phyloP scores from a whole-genome alignment of 2,113 vertebrate species.

The Vulpes lagopus region DNA sequence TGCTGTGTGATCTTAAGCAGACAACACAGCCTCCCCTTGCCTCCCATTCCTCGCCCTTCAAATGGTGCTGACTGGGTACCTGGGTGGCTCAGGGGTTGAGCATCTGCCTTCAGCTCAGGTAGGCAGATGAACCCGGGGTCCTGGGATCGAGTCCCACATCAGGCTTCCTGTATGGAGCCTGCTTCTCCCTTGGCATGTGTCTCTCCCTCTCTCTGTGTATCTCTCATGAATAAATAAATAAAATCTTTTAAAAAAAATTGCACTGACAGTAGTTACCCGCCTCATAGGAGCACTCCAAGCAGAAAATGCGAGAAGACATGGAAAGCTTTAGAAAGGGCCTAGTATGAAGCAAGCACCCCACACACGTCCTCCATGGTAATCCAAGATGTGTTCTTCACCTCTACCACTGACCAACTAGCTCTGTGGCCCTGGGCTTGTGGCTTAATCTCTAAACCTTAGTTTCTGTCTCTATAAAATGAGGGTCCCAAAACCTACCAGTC shows the following conservation, averaged over 20 bases:
- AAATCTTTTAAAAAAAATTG: too few relatives aligned
- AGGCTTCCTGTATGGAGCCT: too few relatives aligned
- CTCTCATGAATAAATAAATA: too few relatives aligned
- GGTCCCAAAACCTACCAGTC: neutral
- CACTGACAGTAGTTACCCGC: neutral
- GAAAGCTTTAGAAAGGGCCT: slow-evolving; percentile 1
- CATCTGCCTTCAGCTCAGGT: too few relatives aligned
- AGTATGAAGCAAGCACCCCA: neutral
- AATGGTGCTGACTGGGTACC: neutral
- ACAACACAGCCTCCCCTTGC: neutral
- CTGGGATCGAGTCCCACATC: too few relatives aligned
- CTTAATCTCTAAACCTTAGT: neutral
- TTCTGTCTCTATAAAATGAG: neutral
- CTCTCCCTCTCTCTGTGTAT: too few relatives aligned
- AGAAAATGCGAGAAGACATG: neutral
- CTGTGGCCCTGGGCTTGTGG: neutral
- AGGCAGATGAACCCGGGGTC: too few relatives aligned
- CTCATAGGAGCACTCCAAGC: neutral
- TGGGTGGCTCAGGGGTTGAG: too few relatives aligned
- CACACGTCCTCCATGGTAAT: neutral
- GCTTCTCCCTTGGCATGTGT: too few relatives aligned
- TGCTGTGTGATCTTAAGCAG: neutral
- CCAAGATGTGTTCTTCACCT: neutral
- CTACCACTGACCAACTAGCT: neutral
- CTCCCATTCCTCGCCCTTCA: neutral